Evolutionary conservation across 2,888 invertebrate genomes (phyloP).

Genomic region (Corbicula japonica): DNA sequence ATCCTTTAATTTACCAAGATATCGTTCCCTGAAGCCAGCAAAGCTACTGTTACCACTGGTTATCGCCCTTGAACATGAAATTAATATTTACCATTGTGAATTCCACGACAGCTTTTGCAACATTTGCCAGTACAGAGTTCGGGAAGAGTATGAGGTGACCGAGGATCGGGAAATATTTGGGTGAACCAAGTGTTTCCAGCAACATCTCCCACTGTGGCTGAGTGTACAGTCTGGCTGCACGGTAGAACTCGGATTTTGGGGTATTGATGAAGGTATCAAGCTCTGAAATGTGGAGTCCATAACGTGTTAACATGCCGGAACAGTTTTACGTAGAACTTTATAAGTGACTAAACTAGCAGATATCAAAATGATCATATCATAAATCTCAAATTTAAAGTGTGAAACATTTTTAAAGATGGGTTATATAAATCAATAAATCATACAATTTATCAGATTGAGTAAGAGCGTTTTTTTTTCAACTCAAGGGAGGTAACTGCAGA

Average conservation of each 20-base stretch:
- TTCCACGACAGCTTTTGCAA: constrained; percentile 48
- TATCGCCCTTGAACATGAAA: neutral
- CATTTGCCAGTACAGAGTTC: constrained; percentile 49
- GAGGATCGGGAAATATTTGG: constrained; percentile 50
- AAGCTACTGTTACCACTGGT: too few relatives aligned
- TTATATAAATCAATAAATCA: too few relatives aligned
- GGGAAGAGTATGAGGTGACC: constrained; percentile 52
- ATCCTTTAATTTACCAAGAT: neutral
- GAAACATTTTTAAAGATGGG: too few relatives aligned
- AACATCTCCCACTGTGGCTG: constrained; percentile 51
- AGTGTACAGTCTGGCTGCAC: constrained; percentile 69
- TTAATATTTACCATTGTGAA: constrained; percentile 36
- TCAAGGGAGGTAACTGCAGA: too few relatives aligned
- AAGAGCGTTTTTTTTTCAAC: too few relatives aligned
- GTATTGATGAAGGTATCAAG: constrained; percentile 84
- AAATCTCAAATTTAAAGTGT: too few relatives aligned
- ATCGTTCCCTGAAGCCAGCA: neutral
- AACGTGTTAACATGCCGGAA: neutral
- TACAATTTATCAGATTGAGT: too few relatives aligned
- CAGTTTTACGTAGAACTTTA: too few relatives aligned
- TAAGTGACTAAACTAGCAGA: too few relatives aligned
- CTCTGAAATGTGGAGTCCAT: constrained; percentile 64
- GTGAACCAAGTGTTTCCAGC: constrained; percentile 35
- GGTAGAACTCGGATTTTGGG: constrained; percentile 76
- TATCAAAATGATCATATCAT: too few relatives aligned